Evolutionary conservation across 1,140 invertebrate species (phyloP).

Genomic region (Neodiprion lecontei): DNA sequence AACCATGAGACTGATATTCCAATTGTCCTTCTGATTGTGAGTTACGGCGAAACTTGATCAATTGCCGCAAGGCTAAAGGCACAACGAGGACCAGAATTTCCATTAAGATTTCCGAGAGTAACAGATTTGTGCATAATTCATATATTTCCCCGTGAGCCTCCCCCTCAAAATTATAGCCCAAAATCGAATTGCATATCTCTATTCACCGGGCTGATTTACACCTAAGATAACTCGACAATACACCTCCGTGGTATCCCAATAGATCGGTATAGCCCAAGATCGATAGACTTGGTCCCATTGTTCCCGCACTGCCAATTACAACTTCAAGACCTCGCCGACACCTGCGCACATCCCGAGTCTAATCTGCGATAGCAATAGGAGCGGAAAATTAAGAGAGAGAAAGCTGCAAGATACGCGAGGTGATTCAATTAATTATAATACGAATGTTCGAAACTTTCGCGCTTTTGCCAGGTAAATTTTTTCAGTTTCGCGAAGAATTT

Average conservation of each 20-base stretch:
- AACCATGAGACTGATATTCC: neutral
- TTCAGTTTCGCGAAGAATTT: constrained; percentile 8
- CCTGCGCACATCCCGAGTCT: no score
- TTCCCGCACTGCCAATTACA: constrained; percentile 4
- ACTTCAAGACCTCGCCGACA: neutral
- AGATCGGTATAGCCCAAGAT: neutral
- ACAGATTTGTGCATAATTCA: neutral
- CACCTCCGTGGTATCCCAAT: neutral
- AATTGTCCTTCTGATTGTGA: neutral
- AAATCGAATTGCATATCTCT: constrained; percentile 3
- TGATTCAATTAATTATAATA: constrained; percentile 22
- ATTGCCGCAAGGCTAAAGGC: neutral
- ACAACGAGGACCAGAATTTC: neutral
- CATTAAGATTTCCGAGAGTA: neutral
- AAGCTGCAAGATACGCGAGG: neutral
- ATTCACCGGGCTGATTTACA: neutral
- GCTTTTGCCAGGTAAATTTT: constrained; percentile 25
- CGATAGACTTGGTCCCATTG: neutral
- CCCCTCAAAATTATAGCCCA: neutral
- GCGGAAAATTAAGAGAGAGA: no score
- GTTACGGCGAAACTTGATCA: neutral
- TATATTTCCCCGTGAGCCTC: neutral
- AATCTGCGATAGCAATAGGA: no score
- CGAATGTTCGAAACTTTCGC: constrained; percentile 28
- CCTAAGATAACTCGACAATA: constrained; percentile 5